These are phyloP conservation scores for Mystacornis crossleyi DNA, from an alignment of 2,113 vertebrate genomes.

Conservation along the genomic window DNA sequence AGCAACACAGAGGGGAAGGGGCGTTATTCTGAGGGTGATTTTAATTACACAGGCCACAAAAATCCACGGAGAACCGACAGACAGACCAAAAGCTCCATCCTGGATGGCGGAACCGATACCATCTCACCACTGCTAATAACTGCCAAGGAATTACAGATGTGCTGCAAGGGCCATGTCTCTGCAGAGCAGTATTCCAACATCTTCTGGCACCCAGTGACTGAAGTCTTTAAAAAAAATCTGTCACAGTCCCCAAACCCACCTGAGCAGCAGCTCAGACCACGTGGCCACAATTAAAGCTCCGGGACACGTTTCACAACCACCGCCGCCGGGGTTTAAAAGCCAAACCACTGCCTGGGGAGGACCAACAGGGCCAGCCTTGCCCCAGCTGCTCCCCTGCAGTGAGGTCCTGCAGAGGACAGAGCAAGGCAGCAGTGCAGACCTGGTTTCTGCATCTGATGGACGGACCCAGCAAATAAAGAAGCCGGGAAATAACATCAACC, in stretches of 20 bases:
- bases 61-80: background rate
- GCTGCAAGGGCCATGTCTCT: background rate
- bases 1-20: background rate
- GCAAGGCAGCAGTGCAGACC: background rate
- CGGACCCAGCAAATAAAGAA: background rate
- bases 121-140: background rate
- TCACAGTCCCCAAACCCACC: background rate
- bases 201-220: background rate
- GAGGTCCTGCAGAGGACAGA: background rate
- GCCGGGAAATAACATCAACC: background rate
- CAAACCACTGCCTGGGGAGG: background rate
- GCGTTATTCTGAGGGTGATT: background rate
- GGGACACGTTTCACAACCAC: background rate
- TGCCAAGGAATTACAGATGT: accelerated
- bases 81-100: background rate
- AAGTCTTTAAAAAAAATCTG: background rate
- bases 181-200: background rate
- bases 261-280: accelerated
- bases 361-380: background rate
- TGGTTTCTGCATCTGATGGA: background rate
- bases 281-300: background rate
- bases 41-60: background rate
- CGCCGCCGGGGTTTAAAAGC: background rate
- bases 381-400: background rate
- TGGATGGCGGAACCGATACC: background rate